Evolutionary conservation across 2,797 vertebrate species (phyloP).

Genomic region (Dryobates pubescens): DNA sequence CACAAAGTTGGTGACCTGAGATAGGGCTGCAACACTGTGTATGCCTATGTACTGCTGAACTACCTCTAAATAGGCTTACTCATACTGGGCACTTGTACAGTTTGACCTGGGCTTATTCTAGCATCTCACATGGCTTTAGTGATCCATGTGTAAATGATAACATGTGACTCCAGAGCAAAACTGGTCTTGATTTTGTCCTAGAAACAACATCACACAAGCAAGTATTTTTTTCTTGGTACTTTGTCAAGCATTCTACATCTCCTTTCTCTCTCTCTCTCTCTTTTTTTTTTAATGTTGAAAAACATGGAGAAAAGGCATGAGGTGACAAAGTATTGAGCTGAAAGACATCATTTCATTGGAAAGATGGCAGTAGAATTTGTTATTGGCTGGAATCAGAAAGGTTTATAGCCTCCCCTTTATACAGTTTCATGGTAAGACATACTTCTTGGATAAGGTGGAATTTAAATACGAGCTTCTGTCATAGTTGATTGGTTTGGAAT

Average conservation of each 20-base stretch:
- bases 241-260: not conserved
- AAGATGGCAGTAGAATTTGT: not conserved
- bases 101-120: not conserved
- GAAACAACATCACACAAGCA: fast-evolving
- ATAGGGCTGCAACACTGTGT: not conserved
- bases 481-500: not conserved
- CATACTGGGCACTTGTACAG: not conserved
- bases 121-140: not conserved
- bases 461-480: not conserved
- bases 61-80: not conserved
- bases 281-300: not conserved
- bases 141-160: not conserved
- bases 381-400: not conserved
- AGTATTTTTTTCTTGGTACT: not conserved
- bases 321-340: not conserved
- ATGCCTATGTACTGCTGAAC: not conserved
- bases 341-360: not conserved
- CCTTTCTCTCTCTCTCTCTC: not conserved
- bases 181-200: not conserved
- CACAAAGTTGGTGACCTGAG: fast-evolving
- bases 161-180: not conserved
- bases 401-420: not conserved
- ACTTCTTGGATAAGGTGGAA: not conserved
- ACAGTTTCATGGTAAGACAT: not conserved
- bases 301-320: not conserved